A percentile compares a stretch with the other conserved stretches of the same genome.
Evolutionary conservation across 1,140 invertebrate genomes (phyloP).

Genomic region (Chrysopa pallens): DNA sequence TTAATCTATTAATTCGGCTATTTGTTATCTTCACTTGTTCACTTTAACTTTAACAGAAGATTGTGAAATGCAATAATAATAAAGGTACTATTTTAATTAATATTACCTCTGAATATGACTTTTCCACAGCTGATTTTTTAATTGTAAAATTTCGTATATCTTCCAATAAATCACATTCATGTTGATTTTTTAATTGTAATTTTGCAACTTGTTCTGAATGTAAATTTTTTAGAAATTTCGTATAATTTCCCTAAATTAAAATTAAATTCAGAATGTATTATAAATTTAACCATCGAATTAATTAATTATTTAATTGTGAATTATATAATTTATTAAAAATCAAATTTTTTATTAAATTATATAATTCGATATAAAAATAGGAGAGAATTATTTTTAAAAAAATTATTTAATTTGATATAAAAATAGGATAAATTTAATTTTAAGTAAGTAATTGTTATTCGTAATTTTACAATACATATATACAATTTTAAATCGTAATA

Average conservation of each 20-base stretch:
- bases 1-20: constrained; percentile 1
- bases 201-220: constrained; percentile 85
- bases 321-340: background rate
- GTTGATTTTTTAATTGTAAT: constrained; percentile 85
- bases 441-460: too few species aligned
- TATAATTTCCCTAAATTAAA: constrained; percentile 57
- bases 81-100: background rate
- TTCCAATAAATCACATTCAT: constrained; percentile 87
- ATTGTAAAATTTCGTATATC: constrained; percentile 85
- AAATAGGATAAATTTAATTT: too few species aligned
- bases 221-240: constrained; percentile 78
- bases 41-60: background rate
- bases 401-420: too few species aligned
- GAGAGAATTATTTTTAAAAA: too few species aligned
- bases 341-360: too few species aligned
- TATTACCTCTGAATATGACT: constrained; percentile 82
- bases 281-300: background rate
- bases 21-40: too few species aligned
- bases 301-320: background rate
- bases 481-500: too few species aligned
- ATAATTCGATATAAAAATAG: too few species aligned
- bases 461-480: too few species aligned
- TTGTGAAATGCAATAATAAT: background rate
- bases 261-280: background rate
- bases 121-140: constrained; percentile 82